These are phyloP conservation scores for Cephonodes hylas DNA, from an alignment of 2,888 invertebrate genomes.

Conservation along the genomic window DNA sequence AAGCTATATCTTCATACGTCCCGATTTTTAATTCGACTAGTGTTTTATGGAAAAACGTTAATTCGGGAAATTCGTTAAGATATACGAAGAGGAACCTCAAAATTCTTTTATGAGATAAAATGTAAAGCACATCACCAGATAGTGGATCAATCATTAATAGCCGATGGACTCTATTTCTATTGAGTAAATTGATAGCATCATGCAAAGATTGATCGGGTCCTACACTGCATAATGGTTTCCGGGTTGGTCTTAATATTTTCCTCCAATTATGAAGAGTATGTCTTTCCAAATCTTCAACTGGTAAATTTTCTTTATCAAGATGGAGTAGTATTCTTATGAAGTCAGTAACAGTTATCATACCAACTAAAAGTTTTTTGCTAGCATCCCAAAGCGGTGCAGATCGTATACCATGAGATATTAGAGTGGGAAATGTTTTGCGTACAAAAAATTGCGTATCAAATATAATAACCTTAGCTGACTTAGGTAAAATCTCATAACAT, in stretches of 20 bases:
- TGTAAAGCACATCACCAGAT: constrained; percentile 70
- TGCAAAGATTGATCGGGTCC: constrained; percentile 73
- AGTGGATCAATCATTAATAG: constrained; percentile 68
- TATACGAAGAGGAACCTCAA: constrained; percentile 74
- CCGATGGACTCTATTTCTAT: constrained; percentile 70
- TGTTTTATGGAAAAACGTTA: constrained; percentile 73
- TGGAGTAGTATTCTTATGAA: constrained; percentile 72
- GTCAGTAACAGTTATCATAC: constrained; percentile 77
- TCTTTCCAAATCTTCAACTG: constrained; percentile 70
- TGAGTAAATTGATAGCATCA: constrained; percentile 71
- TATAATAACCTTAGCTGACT: constrained; percentile 76
- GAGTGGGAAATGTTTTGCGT: constrained; percentile 72
- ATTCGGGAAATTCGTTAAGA: constrained; percentile 74
- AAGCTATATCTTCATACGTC: constrained; percentile 68
- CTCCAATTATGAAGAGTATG: constrained; percentile 74
- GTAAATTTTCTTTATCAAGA: constrained; percentile 64
- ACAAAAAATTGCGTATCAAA: constrained; percentile 76
- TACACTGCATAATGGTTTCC: constrained; percentile 66
- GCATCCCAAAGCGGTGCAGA: constrained; percentile 77
- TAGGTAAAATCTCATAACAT: constrained; percentile 75
- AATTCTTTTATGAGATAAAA: constrained; percentile 74
- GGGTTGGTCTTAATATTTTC: constrained; percentile 62
- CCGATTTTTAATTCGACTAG: constrained; percentile 72
- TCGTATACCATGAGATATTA: constrained; percentile 74
- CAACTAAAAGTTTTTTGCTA: constrained; percentile 66